Conservation (phyloP, 2,113 vertebrate genomes). For the Numenius arquata region DNA sequence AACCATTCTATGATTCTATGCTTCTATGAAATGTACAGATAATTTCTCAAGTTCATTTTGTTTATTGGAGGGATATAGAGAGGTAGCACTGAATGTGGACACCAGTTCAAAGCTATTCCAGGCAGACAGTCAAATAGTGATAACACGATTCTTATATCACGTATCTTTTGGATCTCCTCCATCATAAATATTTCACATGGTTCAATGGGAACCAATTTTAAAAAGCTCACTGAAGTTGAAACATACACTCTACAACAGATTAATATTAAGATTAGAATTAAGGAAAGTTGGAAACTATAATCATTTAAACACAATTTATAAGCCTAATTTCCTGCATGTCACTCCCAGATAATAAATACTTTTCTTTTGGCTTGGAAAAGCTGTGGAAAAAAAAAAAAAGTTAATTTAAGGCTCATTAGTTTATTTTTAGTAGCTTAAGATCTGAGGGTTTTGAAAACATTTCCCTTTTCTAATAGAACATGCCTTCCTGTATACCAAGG, state of each 20-base stretch:
- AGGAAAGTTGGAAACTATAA: slow-evolving; percentile 71
- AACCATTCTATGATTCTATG: too few species aligned
- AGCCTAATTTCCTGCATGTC: slow-evolving; percentile 78
- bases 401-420: slow-evolving; percentile 81
- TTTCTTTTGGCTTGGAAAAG: slow-evolving; percentile 74
- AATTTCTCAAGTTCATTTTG: background rate
- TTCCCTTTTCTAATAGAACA: slow-evolving; percentile 83
- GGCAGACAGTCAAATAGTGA: background rate
- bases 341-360: slow-evolving; percentile 80
- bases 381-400: slow-evolving; percentile 52
- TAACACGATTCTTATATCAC: background rate
- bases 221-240: slow-evolving; percentile 35
- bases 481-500: slow-evolving; percentile 81
- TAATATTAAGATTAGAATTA: slow-evolving; percentile 72
- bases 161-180: background rate
- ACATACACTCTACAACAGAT: slow-evolving; percentile 57
- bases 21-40: background rate
- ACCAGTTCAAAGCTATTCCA: background rate
- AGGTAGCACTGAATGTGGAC: background rate
- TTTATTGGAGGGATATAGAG: background rate
- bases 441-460: slow-evolving; percentile 77
- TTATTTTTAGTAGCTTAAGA: slow-evolving; percentile 84
- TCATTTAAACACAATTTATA: slow-evolving; percentile 74
- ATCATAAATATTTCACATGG: slow-evolving; percentile 20
- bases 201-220: slow-evolving; percentile 25